Evolutionary conservation across 2,797 vertebrate species (phyloP).

Genomic region (Oryzias sinensis): DNA sequence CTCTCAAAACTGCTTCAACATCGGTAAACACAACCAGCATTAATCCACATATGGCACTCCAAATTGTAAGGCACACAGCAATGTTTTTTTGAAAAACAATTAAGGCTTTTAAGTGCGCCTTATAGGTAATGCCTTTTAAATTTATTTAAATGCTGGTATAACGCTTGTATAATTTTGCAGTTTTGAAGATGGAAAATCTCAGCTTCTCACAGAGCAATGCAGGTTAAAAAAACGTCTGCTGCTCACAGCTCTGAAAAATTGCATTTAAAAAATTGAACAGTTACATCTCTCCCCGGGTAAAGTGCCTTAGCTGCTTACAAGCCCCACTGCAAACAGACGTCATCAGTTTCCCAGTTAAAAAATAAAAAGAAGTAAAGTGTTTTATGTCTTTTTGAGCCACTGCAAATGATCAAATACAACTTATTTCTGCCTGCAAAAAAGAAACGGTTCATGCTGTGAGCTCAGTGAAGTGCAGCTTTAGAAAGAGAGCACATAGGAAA

Average conservation of each 20-base stretch:
- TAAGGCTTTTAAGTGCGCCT: no score
- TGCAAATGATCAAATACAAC: conserved; percentile 17
- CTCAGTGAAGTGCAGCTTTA: conserved; percentile 7
- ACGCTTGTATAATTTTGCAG: no score
- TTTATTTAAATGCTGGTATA: no score
- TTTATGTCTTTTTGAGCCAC: conserved; percentile 10
- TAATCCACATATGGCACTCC: no score
- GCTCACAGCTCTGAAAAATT: conserved; percentile 31
- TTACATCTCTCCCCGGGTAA: conserved; percentile 17
- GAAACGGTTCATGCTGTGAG: conserved; percentile 8
- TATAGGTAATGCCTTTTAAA: no score
- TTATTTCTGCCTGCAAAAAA: conserved; percentile 10
- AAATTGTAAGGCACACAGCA: no score
- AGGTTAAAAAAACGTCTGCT: conserved; percentile 14
- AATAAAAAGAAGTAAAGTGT: conserved; percentile 5
- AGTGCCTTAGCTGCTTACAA: conserved; percentile 11
- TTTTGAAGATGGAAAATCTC: no score
- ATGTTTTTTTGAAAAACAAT: no score
- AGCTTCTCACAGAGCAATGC: neutral
- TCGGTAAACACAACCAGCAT: no score
- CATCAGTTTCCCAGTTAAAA: conserved; percentile 12
- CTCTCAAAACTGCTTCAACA: no score
- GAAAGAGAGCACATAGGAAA: conserved; percentile 10
- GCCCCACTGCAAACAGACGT: conserved; percentile 3
- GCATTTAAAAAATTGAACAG: conserved; percentile 29